Evolutionary conservation across 2,888 invertebrate species (phyloP).

Genomic region (Nesidiocoris tenuis): DNA sequence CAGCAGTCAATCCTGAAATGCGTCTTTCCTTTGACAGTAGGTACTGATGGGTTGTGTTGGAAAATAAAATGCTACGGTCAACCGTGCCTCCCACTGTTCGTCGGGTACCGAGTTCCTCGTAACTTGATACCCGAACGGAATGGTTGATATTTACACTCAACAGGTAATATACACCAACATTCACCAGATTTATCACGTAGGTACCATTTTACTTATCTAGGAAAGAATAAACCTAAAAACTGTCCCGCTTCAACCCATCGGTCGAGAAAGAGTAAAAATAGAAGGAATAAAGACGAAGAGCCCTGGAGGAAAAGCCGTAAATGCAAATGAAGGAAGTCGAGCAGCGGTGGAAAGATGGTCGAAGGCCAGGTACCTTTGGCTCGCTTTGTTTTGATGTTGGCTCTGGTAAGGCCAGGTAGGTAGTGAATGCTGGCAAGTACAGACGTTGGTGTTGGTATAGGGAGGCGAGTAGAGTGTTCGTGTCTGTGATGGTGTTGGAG

Average conservation of each 20-base stretch:
- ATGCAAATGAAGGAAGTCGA: neutral
- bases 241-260: neutral
- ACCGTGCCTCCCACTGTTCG: no score
- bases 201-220: neutral
- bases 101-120: no score
- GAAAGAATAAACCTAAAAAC: constrained; percentile 23
- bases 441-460: neutral
- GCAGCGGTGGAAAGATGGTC: no score
- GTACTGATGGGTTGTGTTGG: no score
- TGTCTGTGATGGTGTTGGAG: neutral
- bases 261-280: neutral
- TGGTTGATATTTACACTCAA: constrained; percentile 17
- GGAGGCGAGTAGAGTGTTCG: neutral
- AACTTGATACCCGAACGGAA: constrained; percentile 7
- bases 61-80: no score
- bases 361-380: constrained; percentile 1
- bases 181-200: constrained; percentile 11
- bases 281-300: neutral
- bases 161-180: neutral
- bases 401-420: constrained; percentile 2
- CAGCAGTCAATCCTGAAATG: no score
- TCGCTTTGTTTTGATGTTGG: constrained; percentile 26
- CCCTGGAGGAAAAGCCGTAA: neutral
- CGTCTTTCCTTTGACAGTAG: no score
- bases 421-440: neutral